Conservation (phyloP, 1,140 invertebrate species). For the Pseudobourletiella spinata region DNA sequence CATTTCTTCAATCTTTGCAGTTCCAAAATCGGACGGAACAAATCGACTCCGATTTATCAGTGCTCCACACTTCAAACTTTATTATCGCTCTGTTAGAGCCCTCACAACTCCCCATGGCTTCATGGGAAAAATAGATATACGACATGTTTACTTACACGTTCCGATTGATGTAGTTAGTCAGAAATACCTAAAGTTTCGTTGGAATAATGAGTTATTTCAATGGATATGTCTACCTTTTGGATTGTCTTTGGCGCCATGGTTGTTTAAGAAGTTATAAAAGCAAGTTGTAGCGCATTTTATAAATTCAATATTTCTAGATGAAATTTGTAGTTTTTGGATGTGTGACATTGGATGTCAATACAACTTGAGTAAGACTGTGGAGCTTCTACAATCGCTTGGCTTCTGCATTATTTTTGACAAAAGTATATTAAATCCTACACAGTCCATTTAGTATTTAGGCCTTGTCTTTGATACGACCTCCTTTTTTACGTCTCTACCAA, state of each 20-base stretch:
- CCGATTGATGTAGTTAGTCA: neutral
- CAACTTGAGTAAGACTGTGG: neutral
- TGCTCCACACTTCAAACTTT: no score
- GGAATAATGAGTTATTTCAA: neutral
- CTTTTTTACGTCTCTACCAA: neutral
- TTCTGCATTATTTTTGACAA: neutral
- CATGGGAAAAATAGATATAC: neutral
- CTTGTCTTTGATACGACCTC: slow-evolving; percentile 7
- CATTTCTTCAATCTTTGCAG: no score
- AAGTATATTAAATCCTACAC: neutral
- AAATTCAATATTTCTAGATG: neutral
- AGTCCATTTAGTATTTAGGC: slow-evolving; percentile 11
- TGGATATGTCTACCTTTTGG: slow-evolving; percentile 15
- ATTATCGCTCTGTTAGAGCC: no score
- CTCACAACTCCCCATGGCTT: no score
- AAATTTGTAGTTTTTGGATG: neutral
- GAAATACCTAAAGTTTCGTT: slow-evolving; percentile 11
- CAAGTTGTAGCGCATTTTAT: neutral
- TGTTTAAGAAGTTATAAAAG: slow-evolving; percentile 16
- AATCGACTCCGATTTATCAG: no score
- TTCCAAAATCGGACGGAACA: no score
- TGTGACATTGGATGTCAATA: neutral
- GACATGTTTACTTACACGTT: neutral
- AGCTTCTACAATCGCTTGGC: neutral
- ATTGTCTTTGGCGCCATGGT: neutral